Base-by-base conservation (phyloP, 1,140 invertebrate genomes). In the Drosophila carrolli region DNA sequence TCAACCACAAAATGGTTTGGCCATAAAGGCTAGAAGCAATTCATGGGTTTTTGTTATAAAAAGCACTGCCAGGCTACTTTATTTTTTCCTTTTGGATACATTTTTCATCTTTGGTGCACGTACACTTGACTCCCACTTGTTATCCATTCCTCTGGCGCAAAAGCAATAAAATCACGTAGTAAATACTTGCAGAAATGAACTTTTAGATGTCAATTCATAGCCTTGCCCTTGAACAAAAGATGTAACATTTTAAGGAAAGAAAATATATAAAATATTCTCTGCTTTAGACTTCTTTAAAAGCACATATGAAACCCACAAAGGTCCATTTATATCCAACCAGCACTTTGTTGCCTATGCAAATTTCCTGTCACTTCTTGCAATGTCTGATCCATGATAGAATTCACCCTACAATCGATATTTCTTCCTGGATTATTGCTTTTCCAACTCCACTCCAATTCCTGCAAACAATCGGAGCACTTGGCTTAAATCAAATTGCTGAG, bases 111-210 rank as follows among this genome's bases (percentile, higher is more conserved):
- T 53, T 55, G 40, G 19, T 38, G 46, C 72, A 75, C 70, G 72
- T 65, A 65, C 70, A 41, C 59, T 37, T 29, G 6, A 32, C 47
- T 44, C 65, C 13, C 9, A 41, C 60, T 35, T 23, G 56, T 27
- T 16, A 38, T 32, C 13, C 53, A 65, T 57, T 44, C 55, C 14
- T 13, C 6, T 5, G 16, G 35, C 29, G 35, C 1, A 16, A 29
- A 32, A 32, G 57, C 32, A 44, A 65, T 75, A 54, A 55, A 75
- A 62, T 75, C 72, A 75, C 71, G 72, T 75, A 62, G 27, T 23
- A 19, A 75, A 66, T 75, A 38, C 59, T 51, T 65, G 19, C 44
- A n/a, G 27, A 57, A 35, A 40, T 58, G 29, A 50, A 75, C 40
- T 56, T 32, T 6, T 7, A 19, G n/a, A 54, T 47, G 9, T 16